A percentile compares a stretch with the other conserved stretches of the same genome.
These are phyloP conservation scores for Ceratosolen fusciceps DNA, from an alignment of 1,140 invertebrate genomes.

Conservation along the genomic window DNA sequence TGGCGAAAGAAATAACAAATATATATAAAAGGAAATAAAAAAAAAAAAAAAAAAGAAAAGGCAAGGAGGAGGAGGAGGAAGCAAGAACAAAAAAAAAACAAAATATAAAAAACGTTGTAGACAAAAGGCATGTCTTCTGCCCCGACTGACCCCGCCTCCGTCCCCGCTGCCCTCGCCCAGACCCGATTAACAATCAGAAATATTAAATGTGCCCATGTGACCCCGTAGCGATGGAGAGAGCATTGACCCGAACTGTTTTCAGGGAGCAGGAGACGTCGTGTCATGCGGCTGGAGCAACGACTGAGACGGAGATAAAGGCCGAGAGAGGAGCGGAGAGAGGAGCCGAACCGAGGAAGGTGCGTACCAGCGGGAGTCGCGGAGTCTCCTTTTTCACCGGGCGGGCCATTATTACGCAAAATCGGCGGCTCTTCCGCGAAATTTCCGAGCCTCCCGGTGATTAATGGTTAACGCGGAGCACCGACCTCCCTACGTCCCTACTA, in stretches of 20 bases:
- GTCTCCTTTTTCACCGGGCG: neutral
- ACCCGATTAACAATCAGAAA: neutral
- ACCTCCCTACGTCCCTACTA: too few species aligned
- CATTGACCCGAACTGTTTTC: constrained; percentile 5
- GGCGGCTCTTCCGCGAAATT: neutral
- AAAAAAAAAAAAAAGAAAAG: too few species aligned
- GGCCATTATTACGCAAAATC: neutral
- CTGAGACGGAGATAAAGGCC: constrained; percentile 6
- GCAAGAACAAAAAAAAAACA: too few species aligned
- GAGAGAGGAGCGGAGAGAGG: neutral
- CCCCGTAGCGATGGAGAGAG: neutral
- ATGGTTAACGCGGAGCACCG: too few species aligned
- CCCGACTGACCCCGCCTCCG: neutral
- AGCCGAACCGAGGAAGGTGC: constrained; percentile 10
- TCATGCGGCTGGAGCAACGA: constrained; percentile 54
- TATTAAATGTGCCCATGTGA: too few species aligned
- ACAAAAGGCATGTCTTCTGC: too few species aligned
- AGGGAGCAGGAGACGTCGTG: constrained; percentile 48
- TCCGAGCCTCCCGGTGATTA: constrained; percentile 18
- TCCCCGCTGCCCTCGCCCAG: neutral
- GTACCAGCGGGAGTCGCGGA: neutral
- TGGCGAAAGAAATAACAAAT: too few species aligned
- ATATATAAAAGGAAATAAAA: too few species aligned
- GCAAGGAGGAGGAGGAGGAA: too few species aligned
- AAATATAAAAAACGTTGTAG: neutral